Evolutionary conservation across 2,888 invertebrate genomes (phyloP).

Genomic region (Trachelus iudaicus): DNA sequence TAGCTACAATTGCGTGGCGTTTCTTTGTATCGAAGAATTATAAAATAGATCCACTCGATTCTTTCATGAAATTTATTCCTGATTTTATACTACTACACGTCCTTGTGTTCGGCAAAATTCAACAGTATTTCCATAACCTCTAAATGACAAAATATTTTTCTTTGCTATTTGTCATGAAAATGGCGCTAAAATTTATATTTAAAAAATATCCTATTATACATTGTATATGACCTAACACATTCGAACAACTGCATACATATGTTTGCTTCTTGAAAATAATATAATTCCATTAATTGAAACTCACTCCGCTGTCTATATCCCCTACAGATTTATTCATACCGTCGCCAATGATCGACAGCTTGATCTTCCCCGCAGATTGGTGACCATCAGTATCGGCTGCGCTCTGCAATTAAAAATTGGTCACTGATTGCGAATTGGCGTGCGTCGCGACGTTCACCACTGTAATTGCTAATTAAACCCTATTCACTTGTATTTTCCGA

Average conservation of each 20-base stretch:
- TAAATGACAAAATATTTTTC: too few species aligned
- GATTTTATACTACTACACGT: too few species aligned
- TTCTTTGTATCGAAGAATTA: too few species aligned
- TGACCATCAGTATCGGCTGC: neutral
- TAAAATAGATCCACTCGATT: too few species aligned
- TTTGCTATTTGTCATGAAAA: too few species aligned
- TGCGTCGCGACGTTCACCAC: neutral
- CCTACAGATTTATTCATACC: neutral
- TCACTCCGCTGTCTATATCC: neutral
- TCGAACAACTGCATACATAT: too few species aligned
- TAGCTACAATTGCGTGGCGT: neutral
- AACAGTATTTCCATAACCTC: too few species aligned
- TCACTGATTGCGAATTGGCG: neutral
- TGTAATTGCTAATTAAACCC: neutral
- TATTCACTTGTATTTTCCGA: neutral
- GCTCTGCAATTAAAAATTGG: conserved; percentile 6
- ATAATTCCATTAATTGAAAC: neutral
- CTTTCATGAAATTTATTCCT: too few species aligned
- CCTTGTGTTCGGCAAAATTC: too few species aligned
- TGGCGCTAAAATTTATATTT: too few species aligned
- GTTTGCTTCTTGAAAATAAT: neutral
- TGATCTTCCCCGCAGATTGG: neutral
- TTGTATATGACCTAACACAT: too few species aligned
- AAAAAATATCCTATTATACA: too few species aligned
- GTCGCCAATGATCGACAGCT: neutral